Evolutionary conservation across 2,888 invertebrate species (phyloP).

Genomic region (Lasioglossum vierecki): DNA sequence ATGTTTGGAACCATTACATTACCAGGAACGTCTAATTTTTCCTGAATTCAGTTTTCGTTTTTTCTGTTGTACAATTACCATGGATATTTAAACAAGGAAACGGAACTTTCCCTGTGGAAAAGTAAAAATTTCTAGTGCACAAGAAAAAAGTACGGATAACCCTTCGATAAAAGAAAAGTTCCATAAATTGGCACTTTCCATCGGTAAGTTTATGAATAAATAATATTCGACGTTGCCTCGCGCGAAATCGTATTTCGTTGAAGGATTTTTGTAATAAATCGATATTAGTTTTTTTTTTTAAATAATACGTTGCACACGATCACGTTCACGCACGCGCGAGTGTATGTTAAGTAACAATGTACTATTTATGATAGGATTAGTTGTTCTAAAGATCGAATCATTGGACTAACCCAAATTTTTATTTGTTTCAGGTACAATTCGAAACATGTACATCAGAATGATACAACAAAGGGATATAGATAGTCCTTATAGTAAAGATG

Average conservation of each 20-base stretch:
- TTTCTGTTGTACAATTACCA: conserved; percentile 25
- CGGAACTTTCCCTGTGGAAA: conserved; percentile 12
- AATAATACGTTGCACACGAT: conserved; percentile 6
- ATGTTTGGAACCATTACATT: conserved; percentile 48
- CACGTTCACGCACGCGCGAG: not conserved
- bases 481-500: conserved; percentile 56
- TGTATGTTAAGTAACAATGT: conserved; percentile 19
- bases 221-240: conserved; percentile 6
- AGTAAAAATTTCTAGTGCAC: conserved; percentile 33
- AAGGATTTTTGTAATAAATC: conserved; percentile 12
- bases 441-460: conserved; percentile 70
- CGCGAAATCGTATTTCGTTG: not conserved
- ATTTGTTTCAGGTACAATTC: conserved; percentile 58
- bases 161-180: conserved; percentile 47
- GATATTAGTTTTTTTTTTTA: conserved; percentile 13
- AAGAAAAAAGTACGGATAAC: conserved; percentile 35
- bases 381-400: not conserved
- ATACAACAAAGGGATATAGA: conserved; percentile 68
- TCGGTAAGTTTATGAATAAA: conserved; percentile 47
- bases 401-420: not conserved
- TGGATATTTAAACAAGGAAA: conserved; percentile 47
- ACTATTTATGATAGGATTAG: conserved; percentile 4
- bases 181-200: conserved; percentile 50
- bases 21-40: conserved; percentile 23
- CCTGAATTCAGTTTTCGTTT: conserved; percentile 5